These are phyloP conservation scores for Percopsis transmontana DNA, from an alignment of 2,113 vertebrate genomes.

Conservation along the genomic window DNA sequence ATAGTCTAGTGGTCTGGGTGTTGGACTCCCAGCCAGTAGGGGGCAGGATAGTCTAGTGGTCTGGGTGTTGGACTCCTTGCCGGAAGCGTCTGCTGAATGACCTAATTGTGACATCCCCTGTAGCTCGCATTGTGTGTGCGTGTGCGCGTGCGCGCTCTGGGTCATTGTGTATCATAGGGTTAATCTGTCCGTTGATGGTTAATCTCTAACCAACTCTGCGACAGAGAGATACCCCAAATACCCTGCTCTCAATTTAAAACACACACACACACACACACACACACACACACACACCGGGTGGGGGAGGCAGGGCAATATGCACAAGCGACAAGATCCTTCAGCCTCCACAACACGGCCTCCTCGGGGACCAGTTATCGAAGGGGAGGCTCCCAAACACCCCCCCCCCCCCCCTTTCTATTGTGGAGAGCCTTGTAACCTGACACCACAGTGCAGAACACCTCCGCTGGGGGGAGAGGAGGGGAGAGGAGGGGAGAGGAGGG, in stretches of 20 bases:
- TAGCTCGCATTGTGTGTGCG: neutral
- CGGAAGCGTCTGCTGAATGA: too few relatives aligned
- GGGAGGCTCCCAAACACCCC: too few relatives aligned
- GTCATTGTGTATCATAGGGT: conserved; percentile 50
- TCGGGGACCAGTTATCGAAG: conserved; percentile 4
- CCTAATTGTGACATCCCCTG: too few relatives aligned
- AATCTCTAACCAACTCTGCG: conserved; percentile 45
- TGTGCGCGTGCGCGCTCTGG: conserved; percentile 14
- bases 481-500: too few relatives aligned
- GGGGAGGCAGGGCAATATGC: too few relatives aligned
- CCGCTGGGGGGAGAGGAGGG: neutral
- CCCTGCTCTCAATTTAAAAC: neutral
- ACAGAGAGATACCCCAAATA: conserved; percentile 4
- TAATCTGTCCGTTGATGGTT: conserved; percentile 57
- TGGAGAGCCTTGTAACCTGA: conserved; percentile 39
- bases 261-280: conserved; percentile 8
- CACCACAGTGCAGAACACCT: conserved; percentile 3
- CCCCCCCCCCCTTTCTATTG: conserved; percentile 1
- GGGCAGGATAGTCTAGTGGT: too few relatives aligned
- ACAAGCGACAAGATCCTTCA: too few relatives aligned
- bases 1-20: too few relatives aligned
- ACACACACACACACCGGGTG: conserved; percentile 1
- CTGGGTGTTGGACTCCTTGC: too few relatives aligned
- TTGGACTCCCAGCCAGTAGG: too few relatives aligned
- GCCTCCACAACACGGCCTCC: too few relatives aligned